Conservation (phyloP, 2,888 invertebrate genomes). For the Pogonocherus hispidulus region DNA sequence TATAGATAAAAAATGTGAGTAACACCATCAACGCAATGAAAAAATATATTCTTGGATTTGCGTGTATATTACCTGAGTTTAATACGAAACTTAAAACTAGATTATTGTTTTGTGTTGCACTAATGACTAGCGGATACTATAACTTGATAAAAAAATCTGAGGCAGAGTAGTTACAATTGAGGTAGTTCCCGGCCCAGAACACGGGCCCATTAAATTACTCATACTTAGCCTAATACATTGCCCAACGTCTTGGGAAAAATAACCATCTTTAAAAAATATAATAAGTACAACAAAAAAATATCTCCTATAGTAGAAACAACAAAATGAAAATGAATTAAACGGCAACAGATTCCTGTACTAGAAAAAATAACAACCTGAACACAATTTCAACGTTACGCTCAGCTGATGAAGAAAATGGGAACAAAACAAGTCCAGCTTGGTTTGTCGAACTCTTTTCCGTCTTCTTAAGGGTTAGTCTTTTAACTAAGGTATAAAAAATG, state of each 20-base stretch:
- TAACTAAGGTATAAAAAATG: conserved; percentile 60
- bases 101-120: conserved; percentile 55
- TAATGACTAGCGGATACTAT: conserved; percentile 61
- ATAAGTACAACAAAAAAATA: conserved; percentile 60
- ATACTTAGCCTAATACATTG: conserved; percentile 21
- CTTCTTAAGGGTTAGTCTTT: conserved; percentile 43
- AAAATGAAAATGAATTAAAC: conserved; percentile 49
- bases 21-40: conserved; percentile 32
- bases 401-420: conserved; percentile 32
- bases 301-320: conserved; percentile 49
- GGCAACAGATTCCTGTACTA: conserved; percentile 44
- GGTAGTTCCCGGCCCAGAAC: conserved; percentile 50
- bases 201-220: conserved; percentile 35
- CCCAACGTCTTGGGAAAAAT: conserved; percentile 31
- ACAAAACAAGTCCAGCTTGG: conserved; percentile 62
- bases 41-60: conserved; percentile 31
- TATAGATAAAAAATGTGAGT: conserved; percentile 30
- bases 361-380: conserved; percentile 53
- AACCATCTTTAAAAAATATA: conserved; percentile 55
- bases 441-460: conserved; percentile 56
- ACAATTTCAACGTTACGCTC: conserved; percentile 40
- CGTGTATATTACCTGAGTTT: conserved; percentile 48
- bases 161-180: conserved; percentile 58
- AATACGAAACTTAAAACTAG: conserved; percentile 51
- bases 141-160: conserved; percentile 57